These are phyloP conservation scores for Apolygus lucorum DNA, from an alignment of 1,140 invertebrate species.

Conservation along the genomic window DNA sequence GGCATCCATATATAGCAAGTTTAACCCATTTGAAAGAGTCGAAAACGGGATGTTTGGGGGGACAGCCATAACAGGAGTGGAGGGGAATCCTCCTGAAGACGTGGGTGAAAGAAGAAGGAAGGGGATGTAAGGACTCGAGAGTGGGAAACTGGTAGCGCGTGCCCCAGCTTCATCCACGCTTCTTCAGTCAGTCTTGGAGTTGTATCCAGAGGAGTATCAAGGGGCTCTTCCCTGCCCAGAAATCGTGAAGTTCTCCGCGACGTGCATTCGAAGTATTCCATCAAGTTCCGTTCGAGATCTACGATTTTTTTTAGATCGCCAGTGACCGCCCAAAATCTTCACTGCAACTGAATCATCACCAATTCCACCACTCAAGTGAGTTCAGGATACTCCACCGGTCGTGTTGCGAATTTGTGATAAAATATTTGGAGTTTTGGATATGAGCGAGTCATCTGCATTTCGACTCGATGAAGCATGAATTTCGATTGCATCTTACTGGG, in stretches of 20 bases:
- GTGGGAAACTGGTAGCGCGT: slow-evolving; percentile 19
- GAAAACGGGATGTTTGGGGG: slow-evolving; percentile 19
- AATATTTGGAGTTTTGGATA: neutral
- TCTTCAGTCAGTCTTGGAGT: slow-evolving; percentile 15
- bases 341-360: no score
- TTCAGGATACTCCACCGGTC: no score
- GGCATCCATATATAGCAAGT: slow-evolving; percentile 4
- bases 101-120: slow-evolving; percentile 8
- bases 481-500: neutral
- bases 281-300: no score
- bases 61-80: slow-evolving; percentile 5
- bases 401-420: no score
- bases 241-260: no score
- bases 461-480: neutral
- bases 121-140: neutral
- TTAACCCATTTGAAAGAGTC: slow-evolving; percentile 19
- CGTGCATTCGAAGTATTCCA: no score
- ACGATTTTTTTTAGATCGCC: no score
- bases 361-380: no score
- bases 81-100: neutral
- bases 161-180: slow-evolving; percentile 16
- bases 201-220: no score
- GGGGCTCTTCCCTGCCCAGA: no score
- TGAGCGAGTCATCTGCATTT: neutral
- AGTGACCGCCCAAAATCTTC: no score